Percentiles rank a stretch among this genome's conserved stretches.
Evolutionary conservation across 2,888 invertebrate genomes (phyloP).

Genomic region (Oegoconia quadripuncta): DNA sequence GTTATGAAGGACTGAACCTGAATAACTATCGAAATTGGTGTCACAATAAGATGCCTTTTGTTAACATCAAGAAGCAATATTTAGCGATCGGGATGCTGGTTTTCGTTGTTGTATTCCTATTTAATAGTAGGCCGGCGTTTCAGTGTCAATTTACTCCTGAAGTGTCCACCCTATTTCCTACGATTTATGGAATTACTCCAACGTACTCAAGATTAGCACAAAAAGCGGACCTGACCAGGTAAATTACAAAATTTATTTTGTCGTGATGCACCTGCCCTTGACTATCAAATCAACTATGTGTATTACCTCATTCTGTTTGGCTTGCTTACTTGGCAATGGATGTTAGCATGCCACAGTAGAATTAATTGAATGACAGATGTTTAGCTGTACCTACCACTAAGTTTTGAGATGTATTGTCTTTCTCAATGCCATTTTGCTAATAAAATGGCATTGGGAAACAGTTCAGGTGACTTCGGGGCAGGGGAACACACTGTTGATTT

Average conservation of each 20-base stretch:
- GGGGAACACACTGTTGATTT: too few species aligned
- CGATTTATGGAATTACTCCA: conserved; percentile 94
- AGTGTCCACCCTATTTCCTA: conserved; percentile 74
- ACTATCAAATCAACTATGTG: conserved; percentile 20
- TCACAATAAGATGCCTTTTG: conserved; percentile 56
- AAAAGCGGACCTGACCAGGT: conserved; percentile 95
- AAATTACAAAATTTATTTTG: conserved; percentile 30
- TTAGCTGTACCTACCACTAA: too few species aligned
- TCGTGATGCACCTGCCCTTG: conserved; percentile 63
- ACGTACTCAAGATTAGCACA: conserved; percentile 93
- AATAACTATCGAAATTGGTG: background rate
- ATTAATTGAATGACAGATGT: conserved; percentile 9
- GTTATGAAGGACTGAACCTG: background rate
- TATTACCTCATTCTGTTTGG: conserved; percentile 17
- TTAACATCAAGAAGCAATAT: conserved; percentile 71
- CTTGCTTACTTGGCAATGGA: conserved; percentile 27
- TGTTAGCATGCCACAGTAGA: conserved; percentile 3
- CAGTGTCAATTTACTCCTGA: conserved; percentile 66
- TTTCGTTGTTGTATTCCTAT: conserved; percentile 65
- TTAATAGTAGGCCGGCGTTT: conserved; percentile 63
- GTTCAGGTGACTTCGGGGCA: too few species aligned
- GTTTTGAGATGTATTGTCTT: too few species aligned
- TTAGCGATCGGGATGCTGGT: conserved; percentile 66
- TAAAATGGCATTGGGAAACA: too few species aligned
- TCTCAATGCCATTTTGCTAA: too few species aligned